Base-by-base conservation (phyloP, 1,140 invertebrate species). In the Conopomorpha cramerella region DNA sequence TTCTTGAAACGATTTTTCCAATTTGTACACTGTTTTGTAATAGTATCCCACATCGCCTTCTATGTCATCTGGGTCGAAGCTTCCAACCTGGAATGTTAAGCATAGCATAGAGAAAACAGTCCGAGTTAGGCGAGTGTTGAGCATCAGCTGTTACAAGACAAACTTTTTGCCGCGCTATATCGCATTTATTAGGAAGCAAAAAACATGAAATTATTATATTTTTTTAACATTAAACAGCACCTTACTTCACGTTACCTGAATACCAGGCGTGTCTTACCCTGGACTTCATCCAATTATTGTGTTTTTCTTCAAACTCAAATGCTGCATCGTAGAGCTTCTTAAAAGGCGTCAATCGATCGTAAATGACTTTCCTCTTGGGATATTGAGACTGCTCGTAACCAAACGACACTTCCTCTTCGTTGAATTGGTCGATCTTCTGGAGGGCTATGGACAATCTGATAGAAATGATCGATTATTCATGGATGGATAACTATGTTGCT, bases 361-460 rank as follows among this genome's bases (percentile, higher is more conserved):
- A 82, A 1, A 86, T 78, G 55, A 84, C 57, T 63, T 89, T 91
- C 38, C 94, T 81, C 38, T 90, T 78, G 0, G 94, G 93, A 83
- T 98, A 98, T 35, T 91, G 84, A 0, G 94, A 94, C 8, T 87
- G 61, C 60, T 96, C 88, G 88, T 92, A 97, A 8, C 86, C 89
- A 65, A 94, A 98, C 17, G 93, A 83, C 41, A 84, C 81, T 65
- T 98, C 96, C 63, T 98, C 95, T 55, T 87, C 86, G 64, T 98
- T 98, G 47, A 98, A 95, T 36, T 86, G 81, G 53, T 95, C 90
- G 38, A 96, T 95, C 45, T 84, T 90, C 25, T 86, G 83, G 57
- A 93, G 83, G 7, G 93, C 94, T 3, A 51, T 51, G 0, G 82
- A 55, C 42, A 90, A 64, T 38, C 83, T 64, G 43, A 35, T 35